These are phyloP conservation scores for Embiotoca jacksoni DNA, from an alignment of 2,113 vertebrate genomes.

Conservation along the genomic window DNA sequence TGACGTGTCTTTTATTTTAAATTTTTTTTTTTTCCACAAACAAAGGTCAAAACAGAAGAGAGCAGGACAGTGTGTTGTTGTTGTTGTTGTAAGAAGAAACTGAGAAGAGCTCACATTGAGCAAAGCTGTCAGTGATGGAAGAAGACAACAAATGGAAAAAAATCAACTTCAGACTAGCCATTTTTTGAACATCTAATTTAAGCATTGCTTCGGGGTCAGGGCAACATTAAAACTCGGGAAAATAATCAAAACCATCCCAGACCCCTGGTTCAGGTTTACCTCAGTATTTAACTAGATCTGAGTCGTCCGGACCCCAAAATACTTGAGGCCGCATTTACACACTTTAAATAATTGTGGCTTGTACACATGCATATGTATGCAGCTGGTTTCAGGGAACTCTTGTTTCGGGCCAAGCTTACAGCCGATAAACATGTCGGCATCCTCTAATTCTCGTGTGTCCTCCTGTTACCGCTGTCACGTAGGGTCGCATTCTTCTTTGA, in stretches of 20 bases:
- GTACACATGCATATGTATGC: constrained; percentile 29
- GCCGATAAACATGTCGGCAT: constrained; percentile 10
- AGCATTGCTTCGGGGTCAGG: constrained; percentile 8
- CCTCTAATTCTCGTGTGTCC: constrained; percentile 17
- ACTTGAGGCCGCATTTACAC: constrained; percentile 35
- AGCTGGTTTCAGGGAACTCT: constrained; percentile 40
- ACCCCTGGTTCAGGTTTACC: constrained; percentile 4
- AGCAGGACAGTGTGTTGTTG: not conserved
- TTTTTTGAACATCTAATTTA: constrained; percentile 29
- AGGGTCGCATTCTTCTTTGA: constrained; percentile 45
- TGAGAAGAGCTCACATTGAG: not conserved
- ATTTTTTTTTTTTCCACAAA: not conserved
- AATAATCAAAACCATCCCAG: constrained; percentile 28
- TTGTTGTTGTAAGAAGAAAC: constrained; percentile 1
- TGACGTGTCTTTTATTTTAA: not conserved
- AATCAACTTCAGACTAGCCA: not conserved
- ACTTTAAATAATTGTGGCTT: constrained; percentile 40
- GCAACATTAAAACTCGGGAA: constrained; percentile 4
- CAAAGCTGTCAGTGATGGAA: constrained; percentile 8
- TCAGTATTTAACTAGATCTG: constrained; percentile 18
- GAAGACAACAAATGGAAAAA: constrained; percentile 19
- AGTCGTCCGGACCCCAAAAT: not conserved
- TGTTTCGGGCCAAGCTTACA: constrained; percentile 15
- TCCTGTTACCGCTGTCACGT: constrained; percentile 35
- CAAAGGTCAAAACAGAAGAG: constrained; percentile 10